Evolutionary conservation across 2,888 invertebrate species (phyloP), one percentile per base, ranked within the genome.

Genomic region (Azorinus chamasolen): DNA sequence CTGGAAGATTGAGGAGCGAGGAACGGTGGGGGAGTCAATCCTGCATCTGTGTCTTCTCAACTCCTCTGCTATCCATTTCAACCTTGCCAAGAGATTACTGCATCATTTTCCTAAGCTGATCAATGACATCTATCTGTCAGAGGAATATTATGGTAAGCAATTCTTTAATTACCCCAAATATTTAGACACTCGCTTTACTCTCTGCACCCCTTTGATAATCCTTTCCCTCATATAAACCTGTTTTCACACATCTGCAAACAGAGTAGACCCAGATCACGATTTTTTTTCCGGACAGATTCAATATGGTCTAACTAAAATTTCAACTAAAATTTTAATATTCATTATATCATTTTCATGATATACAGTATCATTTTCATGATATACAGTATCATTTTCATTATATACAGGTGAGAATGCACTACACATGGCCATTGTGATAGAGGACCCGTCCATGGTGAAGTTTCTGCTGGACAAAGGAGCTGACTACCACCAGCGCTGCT

Each of bases 391-490:
- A 32, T 10, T 32, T 4, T 32, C 4, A 32, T 32, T 16, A 16
- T 14, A 51, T 68, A 37, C 51, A 97, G 94, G 98, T 1, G 99
- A 99, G 93, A 98, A 96, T 91, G 97, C 97, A 0, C 94, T 99
- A 1, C 99, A 99, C 91, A 98, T 99, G 93, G 98, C 99, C 3
- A 98, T 99, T 85, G 98, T 99, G 0, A 99, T 99, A 93, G 99
- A 99, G 92, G 99, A 99, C 92, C 98, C 98, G 0, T 96, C 97
- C 0, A 98, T 99, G 97, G 99, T 99, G 5, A 98, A 98, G 94
- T 98, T 96, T 92, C 94, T 99, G 4, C 93, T 99, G 55, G 97
- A 98, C 92, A 96, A 97, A 24, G 97, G 97, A 0, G 98, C 97
- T 0, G 96, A 99, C 93, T 96, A 97, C 77, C 96, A 97, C 91